phyloP scores from a whole-genome alignment of 2,113 vertebrate species.

The Speoplatyrhinus poulsoni region DNA sequence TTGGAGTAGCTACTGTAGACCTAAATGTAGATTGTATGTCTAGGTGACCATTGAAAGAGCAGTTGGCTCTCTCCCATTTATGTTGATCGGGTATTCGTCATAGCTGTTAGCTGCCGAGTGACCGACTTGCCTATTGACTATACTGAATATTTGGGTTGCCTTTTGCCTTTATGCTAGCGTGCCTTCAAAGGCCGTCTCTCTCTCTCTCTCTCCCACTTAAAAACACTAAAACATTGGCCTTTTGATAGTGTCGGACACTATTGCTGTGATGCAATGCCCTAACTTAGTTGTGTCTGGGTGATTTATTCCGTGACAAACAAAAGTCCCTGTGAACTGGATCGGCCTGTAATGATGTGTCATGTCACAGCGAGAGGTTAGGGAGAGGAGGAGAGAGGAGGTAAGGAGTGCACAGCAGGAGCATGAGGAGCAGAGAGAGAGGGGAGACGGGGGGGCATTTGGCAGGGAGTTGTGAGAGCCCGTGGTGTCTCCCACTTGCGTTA shows the following conservation, averaged over 20 bases:
- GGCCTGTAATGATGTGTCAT: constrained; percentile 69
- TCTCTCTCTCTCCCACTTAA: neutral
- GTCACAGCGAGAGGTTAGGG: constrained; percentile 23
- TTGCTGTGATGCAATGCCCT: constrained; percentile 23
- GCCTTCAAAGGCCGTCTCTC: no score
- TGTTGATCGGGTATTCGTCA: no score
- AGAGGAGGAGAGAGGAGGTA: constrained; percentile 12
- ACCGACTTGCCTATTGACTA: no score
- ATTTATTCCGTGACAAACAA: constrained; percentile 69
- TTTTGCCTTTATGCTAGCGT: no score
- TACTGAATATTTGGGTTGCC: no score
- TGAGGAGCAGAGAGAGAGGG: neutral
- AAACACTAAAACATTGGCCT: constrained; percentile 15
- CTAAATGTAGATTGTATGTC: no score
- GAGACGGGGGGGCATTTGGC: constrained; percentile 13
- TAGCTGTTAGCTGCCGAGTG: no score
- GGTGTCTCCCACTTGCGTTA: constrained; percentile 59
- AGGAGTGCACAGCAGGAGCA: neutral
- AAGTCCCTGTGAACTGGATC: constrained; percentile 56
- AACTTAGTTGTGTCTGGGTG: constrained; percentile 70
- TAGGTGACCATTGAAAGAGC: no score
- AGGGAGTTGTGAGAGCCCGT: neutral
- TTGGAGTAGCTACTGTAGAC: no score
- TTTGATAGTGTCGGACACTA: neutral
- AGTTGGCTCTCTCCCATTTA: no score